Evolutionary conservation across 1,140 invertebrate species (phyloP), one percentile per base, ranked within the genome.

Genomic region (Papilio dardanus): DNA sequence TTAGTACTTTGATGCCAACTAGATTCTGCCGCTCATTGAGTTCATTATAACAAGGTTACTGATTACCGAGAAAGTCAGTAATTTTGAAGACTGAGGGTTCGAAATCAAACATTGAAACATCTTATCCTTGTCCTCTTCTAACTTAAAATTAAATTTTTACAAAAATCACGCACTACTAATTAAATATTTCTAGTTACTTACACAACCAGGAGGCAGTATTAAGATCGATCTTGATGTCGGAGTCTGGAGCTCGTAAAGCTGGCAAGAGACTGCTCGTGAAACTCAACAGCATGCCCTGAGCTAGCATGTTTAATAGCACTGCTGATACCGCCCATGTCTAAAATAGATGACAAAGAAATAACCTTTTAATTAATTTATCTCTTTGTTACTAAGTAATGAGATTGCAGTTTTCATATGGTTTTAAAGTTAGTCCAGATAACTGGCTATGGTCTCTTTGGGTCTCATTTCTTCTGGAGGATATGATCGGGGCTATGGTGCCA

Each of bases 181-280:
- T 37, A 19, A 7, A n/a, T 0, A 19, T 46, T 7, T n/a, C 40
- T 4, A 2, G 4, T 6, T 73, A 80, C 77, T 42, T 77, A 91
- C 89, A 81, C 5, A 91, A 50, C 86, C 85, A 89, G 16, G 88
- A 88, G 10, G 82, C 81, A 1, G 80, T 83, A n/a, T 86, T 37
- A 7, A 87, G 69, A 62, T 88, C 84, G 69, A 80, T 74, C 33
- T 80, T 78, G 50, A 91, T 90, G 0, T 81, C 75, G n/a, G 87
- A 85, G 33, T 84, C 78, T 2, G 83, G 80, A 10, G 79, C 74
- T 50, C 74, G 67, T 0, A 91, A 78, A 0, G 82, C 85, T 3
- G 87, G 86, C 14, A 90, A 73, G 30, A 91, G 75, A 2, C 83
- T 74, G 0, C 86, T 76, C 0, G 89, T 82, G 74, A 79, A 91